These are phyloP conservation scores for Sturnus vulgaris DNA, from an alignment of 2,113 vertebrate species.

Conservation along the genomic window DNA sequence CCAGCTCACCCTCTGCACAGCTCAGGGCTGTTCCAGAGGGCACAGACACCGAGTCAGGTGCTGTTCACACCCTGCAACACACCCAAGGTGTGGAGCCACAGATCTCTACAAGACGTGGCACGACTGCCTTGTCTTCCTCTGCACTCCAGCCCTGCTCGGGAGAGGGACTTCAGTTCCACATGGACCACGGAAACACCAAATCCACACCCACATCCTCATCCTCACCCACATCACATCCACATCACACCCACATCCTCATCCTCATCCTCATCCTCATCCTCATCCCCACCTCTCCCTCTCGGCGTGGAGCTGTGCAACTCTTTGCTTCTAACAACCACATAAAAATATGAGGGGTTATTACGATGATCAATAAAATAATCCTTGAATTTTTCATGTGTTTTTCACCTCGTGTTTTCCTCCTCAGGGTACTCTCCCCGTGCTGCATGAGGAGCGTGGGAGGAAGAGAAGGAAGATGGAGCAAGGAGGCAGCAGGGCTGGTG, in stretches of 20 bases:
- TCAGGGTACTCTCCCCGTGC: background rate
- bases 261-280: background rate
- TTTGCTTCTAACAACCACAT: background rate
- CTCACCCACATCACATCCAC: background rate
- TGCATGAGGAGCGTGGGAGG: background rate
- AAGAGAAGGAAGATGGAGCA: background rate
- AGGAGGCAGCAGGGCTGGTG: background rate
- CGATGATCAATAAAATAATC: background rate
- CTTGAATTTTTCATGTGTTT: constrained; percentile 42
- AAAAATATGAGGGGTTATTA: background rate
- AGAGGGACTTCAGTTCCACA: background rate
- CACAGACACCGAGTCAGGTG: background rate
- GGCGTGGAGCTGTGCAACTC: background rate
- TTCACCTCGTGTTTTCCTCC: background rate
- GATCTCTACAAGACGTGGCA: background rate
- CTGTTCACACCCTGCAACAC: background rate
- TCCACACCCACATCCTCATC: background rate
- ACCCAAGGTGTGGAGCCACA: background rate
- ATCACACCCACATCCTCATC: background rate
- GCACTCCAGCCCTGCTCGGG: background rate
- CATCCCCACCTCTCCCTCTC: background rate
- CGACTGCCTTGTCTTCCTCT: background rate
- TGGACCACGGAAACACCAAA: background rate
- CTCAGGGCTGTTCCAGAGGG: background rate
- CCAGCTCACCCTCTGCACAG: background rate